Evolutionary conservation across 2,113 vertebrate genomes (phyloP).

Genomic region (Prunella fulvescens): DNA sequence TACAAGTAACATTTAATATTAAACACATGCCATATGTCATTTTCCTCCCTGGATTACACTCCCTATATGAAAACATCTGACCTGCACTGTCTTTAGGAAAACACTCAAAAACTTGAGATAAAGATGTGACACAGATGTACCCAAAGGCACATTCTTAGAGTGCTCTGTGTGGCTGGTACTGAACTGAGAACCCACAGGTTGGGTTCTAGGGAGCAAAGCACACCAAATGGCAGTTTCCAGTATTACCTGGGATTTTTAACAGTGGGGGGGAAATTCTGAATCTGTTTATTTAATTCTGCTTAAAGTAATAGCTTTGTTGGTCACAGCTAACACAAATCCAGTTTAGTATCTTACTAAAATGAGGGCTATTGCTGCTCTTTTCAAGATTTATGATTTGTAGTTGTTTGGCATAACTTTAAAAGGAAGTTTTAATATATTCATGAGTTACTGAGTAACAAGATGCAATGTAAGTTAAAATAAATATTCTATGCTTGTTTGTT

Average conservation of each 20-base stretch:
- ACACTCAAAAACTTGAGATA: neutral
- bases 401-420: neutral
- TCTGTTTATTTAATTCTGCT: neutral
- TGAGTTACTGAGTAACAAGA: neutral
- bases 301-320: neutral
- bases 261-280: neutral
- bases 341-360: neutral
- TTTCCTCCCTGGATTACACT: neutral
- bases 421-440: neutral
- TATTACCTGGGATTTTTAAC: neutral
- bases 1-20: neutral
- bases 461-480: neutral
- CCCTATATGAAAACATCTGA: neutral
- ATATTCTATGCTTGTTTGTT: neutral
- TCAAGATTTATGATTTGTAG: neutral
- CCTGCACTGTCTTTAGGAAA: neutral
- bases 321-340: neutral
- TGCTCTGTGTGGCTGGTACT: neutral
- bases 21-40: fast-evolving
- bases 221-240: neutral
- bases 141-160: neutral
- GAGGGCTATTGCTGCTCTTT: neutral
- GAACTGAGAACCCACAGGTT: neutral
- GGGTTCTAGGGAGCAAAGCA: neutral
- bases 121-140: neutral